Evolutionary conservation across 1,140 invertebrate species (phyloP).

Genomic region (Lepidurus apus): DNA sequence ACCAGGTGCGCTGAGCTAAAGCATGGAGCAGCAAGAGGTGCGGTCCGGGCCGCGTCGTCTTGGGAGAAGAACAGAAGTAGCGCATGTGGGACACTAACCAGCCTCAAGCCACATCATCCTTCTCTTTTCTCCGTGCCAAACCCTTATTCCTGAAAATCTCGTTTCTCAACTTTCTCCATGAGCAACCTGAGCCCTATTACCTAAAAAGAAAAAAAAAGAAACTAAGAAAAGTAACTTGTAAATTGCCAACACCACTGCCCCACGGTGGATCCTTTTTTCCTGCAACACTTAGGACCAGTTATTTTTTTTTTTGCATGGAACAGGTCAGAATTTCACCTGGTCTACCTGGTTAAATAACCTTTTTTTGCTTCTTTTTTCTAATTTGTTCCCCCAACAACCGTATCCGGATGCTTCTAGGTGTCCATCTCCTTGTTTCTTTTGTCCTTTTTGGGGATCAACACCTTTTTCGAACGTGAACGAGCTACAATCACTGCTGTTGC

Average conservation of each 20-base stretch:
- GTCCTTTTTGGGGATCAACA: background rate
- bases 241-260: too few relatives aligned
- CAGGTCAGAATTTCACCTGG: background rate
- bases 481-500: background rate
- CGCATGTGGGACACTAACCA: constrained; percentile 5
- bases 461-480: background rate
- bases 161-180: constrained; percentile 12
- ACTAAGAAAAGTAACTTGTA: too few relatives aligned
- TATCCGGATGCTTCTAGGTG: background rate
- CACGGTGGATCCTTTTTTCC: too few relatives aligned
- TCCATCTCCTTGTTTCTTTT: constrained; percentile 24
- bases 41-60: background rate
- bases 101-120: background rate
- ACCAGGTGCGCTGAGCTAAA: background rate
- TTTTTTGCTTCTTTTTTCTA: background rate
- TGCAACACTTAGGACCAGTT: too few relatives aligned
- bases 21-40: background rate
- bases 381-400: background rate
- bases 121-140: background rate
- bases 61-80: background rate
- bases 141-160: background rate
- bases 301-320: too few relatives aligned
- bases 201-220: too few relatives aligned
- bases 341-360: constrained; percentile 4
- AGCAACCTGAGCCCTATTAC: too few relatives aligned